These are phyloP conservation scores for Channa striata DNA, from an alignment of 2,797 vertebrate species.

Conservation along the genomic window DNA sequence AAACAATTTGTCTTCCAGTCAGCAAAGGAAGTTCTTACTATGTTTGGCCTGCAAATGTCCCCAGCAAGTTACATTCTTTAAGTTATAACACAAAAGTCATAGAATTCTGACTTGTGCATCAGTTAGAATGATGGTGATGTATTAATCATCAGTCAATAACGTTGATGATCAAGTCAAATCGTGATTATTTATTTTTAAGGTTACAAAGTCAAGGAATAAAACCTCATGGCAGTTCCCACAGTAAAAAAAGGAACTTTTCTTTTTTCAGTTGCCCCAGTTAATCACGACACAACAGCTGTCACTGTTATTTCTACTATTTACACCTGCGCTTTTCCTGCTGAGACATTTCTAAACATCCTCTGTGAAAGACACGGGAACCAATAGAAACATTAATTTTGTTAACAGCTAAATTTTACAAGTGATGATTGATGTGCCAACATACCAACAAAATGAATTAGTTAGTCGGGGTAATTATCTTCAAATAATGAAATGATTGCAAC, in stretches of 20 bases:
- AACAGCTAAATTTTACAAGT: neutral
- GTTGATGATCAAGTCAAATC: too few species aligned
- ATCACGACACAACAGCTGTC: neutral
- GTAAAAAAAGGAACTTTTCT: too few species aligned
- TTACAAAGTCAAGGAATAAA: too few species aligned
- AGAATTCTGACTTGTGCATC: too few species aligned
- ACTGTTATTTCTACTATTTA: neutral
- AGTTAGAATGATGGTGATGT: too few species aligned
- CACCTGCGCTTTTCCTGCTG: neutral
- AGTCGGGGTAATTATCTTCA: neutral
- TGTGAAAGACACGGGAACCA: constrained; percentile 13
- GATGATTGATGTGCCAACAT: neutral
- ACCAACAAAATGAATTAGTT: neutral
- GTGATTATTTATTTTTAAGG: too few species aligned
- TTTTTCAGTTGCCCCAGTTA: too few species aligned
- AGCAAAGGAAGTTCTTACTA: neutral
- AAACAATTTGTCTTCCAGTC: neutral
- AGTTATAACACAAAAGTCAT: neutral
- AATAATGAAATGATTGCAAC: neutral
- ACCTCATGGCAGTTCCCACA: too few species aligned
- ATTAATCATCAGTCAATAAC: too few species aligned
- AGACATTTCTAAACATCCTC: neutral
- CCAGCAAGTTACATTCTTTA: neutral
- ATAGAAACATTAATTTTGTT: neutral
- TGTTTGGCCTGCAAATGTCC: neutral